Evolutionary conservation across 2,113 vertebrate genomes (phyloP).

Genomic region (Gasterosteus nipponicus): DNA sequence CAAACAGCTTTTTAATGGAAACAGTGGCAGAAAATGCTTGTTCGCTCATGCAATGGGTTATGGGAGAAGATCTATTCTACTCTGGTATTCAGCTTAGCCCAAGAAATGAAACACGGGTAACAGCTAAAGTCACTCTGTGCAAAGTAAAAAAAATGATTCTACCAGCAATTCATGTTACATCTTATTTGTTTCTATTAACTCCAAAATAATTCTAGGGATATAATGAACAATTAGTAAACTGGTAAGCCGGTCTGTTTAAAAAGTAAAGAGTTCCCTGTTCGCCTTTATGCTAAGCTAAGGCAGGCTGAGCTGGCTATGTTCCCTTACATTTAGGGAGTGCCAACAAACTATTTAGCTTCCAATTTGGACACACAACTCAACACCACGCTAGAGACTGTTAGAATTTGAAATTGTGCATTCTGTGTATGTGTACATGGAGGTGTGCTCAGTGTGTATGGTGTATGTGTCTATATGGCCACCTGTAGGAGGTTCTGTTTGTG

Average conservation of each 20-base stretch:
- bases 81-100: neutral
- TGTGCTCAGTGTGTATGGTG: neutral
- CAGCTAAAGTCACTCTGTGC: neutral
- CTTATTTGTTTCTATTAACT: too few species aligned
- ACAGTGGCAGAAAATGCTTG: neutral
- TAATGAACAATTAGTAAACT: neutral
- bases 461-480: conserved; percentile 69
- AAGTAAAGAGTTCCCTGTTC: neutral
- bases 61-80: neutral
- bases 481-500: conserved; percentile 76
- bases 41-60: neutral
- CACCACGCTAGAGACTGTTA: neutral
- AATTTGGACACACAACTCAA: neutral
- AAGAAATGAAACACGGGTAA: neutral
- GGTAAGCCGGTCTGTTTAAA: neutral
- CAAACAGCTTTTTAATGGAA: neutral
- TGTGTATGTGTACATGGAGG: neutral
- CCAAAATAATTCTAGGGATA: neutral
- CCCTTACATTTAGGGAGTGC: neutral
- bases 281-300: neutral
- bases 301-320: neutral
- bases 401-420: neutral
- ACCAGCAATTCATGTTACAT: too few species aligned
- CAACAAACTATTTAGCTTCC: neutral
- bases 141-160: too few species aligned